Evolutionary conservation across 2,888 invertebrate species (phyloP), one percentile per base, ranked within the genome.

Genomic region (Endomychus coccineus): DNA sequence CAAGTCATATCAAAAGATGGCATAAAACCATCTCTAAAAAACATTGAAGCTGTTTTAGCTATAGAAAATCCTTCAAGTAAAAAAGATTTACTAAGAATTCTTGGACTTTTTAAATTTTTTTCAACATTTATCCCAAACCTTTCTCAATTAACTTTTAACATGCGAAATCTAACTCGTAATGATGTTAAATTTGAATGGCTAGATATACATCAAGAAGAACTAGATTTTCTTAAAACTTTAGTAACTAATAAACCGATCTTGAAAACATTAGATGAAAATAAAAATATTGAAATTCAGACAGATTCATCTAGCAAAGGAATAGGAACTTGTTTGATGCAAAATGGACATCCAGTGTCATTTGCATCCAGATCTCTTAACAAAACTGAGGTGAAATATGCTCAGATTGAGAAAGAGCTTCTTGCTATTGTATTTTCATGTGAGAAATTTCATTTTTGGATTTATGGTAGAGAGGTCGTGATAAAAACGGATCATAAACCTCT

Each of bases 391-490:
- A 49, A 39, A 5, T 59, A 51, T 37, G 49, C 56, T 9, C 55
- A 56, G 39, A 59, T 60, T 11, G 58, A 61, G 34, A 60, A 61
- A 39, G 56, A 61, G 34, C 34, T 53, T 4, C 28, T 56, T 10
- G 51, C 52, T 1, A 59, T 60, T 23, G 46, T 44, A 3, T 56
- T 56, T 42, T 53, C 50, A 2, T 51, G 49, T 34, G 34, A 44
- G 22, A 55, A 52, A 36, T 59, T 59, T 43, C 49, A 52, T 31
- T 53, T 54, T 32, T 59, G 51, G 39, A 45, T 59, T n/a, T 58
- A 50, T 49, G 56, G 56, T 3, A 38, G 42, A 31, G 28, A 40
- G 31, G 34, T 55, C 2, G 29, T 32, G 4, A 45, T 60, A 6
- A 42, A 58, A 19, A 43, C 43, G 3, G 43, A 55, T 39, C 60